Percentiles rank a stretch among this genome's conserved stretches.
phyloP scores from a whole-genome alignment of 2,888 invertebrate species.

The Troides oblongomaculatus region DNA sequence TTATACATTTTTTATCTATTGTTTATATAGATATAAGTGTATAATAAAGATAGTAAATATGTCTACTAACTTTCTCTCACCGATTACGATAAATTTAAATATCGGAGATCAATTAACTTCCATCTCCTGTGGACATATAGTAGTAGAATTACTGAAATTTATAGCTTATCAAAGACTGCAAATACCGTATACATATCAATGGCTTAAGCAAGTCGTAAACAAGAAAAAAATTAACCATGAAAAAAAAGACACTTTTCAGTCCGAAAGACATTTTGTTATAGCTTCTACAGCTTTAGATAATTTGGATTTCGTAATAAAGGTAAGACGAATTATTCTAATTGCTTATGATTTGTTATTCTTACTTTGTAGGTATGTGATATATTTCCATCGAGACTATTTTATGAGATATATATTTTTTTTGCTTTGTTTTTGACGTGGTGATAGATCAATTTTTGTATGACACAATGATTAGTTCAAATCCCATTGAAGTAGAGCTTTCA shows the following conservation, averaged over 20 bases:
- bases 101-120: conserved; percentile 78
- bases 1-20: not conserved
- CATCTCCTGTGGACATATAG: conserved; percentile 77
- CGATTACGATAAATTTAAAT: conserved; percentile 57
- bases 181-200: conserved; percentile 74
- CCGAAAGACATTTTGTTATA: conserved; percentile 65
- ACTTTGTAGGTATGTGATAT: too few species aligned
- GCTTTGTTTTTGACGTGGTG: too few species aligned
- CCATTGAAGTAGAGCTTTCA: too few species aligned
- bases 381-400: too few species aligned
- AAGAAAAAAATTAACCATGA: conserved; percentile 54
- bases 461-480: too few species aligned
- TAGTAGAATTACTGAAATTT: conserved; percentile 79
- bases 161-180: conserved; percentile 79
- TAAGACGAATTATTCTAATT: conserved; percentile 34
- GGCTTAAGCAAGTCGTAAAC: conserved; percentile 69
- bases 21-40: not conserved
- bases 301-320: conserved; percentile 70
- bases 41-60: not conserved
- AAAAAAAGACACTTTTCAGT: conserved; percentile 59
- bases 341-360: not conserved
- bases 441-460: too few species aligned
- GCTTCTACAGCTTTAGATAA: conserved; percentile 67
- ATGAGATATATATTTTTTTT: too few species aligned
- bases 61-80: conserved; percentile 36